A percentile compares a stretch with the other conserved stretches of the same genome.
Evolutionary conservation across 2,113 vertebrate genomes (phyloP).

Genomic region (Nerophis lumbriciformis): DNA sequence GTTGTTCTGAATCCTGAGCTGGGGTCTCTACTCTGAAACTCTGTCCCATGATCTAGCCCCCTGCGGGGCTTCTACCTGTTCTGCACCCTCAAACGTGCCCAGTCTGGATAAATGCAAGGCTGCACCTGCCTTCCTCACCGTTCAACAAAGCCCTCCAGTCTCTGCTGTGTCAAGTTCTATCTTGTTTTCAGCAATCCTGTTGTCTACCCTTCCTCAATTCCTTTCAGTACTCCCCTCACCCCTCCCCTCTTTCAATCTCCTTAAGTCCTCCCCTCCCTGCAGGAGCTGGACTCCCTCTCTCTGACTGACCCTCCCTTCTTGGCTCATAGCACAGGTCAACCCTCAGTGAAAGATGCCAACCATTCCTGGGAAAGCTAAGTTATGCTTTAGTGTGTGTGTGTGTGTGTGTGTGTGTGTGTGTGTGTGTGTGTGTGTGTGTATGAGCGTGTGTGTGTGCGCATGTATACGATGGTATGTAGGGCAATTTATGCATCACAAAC

Average conservation of each 20-base stretch:
- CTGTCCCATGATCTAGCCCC: conserved; percentile 77
- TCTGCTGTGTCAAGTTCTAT: conserved; percentile 56
- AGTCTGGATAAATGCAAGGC: conserved; percentile 13
- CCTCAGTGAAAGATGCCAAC: conserved; percentile 84
- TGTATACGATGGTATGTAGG: conserved; percentile 2
- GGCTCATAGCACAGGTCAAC: conserved; percentile 70
- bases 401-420: conserved; percentile 12
- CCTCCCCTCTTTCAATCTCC: conserved; percentile 49
- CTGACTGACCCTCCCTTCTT: conserved; percentile 37
- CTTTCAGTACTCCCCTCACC: conserved; percentile 50
- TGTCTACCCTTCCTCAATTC: conserved; percentile 67
- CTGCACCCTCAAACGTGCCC: conserved; percentile 39
- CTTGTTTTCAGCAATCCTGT: conserved; percentile 70
- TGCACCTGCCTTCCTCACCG: conserved; percentile 27
- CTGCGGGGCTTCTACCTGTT: conserved; percentile 63
- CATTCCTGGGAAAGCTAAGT: conserved; percentile 81
- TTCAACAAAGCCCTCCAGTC: conserved; percentile 15
- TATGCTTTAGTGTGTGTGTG: conserved; percentile 63
- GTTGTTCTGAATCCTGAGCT: conserved; percentile 54
- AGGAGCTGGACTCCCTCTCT: conserved; percentile 62
- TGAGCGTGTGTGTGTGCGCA: conserved; percentile 1
- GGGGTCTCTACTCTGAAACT: conserved; percentile 65
- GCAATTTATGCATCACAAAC: not conserved
- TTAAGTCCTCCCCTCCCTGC: conserved; percentile 61
- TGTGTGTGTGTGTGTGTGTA: not conserved